Evolutionary conservation across 2,797 vertebrate species (phyloP), one percentile per base, ranked within the genome.

Genomic region (Spondyliosoma cantharus): DNA sequence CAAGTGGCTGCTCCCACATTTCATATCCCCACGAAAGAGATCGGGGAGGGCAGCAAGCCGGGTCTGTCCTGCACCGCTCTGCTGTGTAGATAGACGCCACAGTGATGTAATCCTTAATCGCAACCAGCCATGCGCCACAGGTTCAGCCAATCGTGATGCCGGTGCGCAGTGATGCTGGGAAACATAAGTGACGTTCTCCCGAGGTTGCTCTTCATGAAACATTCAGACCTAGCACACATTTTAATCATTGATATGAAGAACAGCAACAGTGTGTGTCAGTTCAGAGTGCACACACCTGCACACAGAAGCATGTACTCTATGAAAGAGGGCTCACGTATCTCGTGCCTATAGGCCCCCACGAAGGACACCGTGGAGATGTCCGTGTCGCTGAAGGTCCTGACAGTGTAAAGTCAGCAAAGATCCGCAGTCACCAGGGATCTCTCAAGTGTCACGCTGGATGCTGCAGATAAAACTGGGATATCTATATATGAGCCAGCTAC

Each of bases 221-320:
- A 92, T 93, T 92, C 67, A 95, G 77, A 78, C 71, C 52, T 87
- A 88, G 84, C 93, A 93, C 89, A 93, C 86, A 92, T 93, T 95
- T 94, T 88, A 93, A 93, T 93, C 87, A 92, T 93, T 94, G 76
- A 93, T 91, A 89, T 67, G 37, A 78, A 64, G 76, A 70, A 75
- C 42, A 84, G 89, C 86, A 90, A 91, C 90, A 90, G 87, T 72
- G 74, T 80, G 76, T 69, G 24, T 62, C 49, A 78, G 75, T 50
- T 75, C 25, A 13, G 46, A 84, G 76, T 50, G 62, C 71, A 71
- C 64, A 72, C 78, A 86, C 82, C 53, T 73, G 64, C 43, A 63
- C 42, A 68, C 37, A 74, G 12, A 67, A 1, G 24, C 49, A 63
- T 52, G n/a, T 37, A 74, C 16, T 57, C 53, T 71, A 72, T 76